Percentiles rank a stretch among this genome's conserved stretches.
Evolutionary conservation across 2,113 vertebrate species (phyloP).

Genomic region (Pseudorhombus dupliciocellatus): DNA sequence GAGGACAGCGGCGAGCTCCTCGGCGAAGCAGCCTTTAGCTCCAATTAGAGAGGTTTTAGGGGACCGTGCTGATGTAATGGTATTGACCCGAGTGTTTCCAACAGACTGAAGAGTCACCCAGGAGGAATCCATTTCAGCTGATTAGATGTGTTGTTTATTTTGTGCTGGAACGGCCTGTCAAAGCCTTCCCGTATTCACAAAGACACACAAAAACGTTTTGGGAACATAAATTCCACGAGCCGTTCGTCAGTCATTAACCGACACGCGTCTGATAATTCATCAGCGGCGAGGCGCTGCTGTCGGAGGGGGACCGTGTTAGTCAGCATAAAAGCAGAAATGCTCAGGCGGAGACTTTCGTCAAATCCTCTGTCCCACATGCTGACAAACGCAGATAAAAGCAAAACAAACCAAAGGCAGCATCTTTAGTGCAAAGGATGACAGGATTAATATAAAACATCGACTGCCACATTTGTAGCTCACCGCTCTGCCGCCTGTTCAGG

Average conservation of each 20-base stretch:
- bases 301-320: conserved; percentile 1
- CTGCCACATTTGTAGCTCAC: conserved; percentile 28
- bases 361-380: conserved; percentile 12
- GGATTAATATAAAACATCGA: conserved; percentile 54
- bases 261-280: conserved; percentile 20
- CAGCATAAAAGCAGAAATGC: conserved; percentile 11
- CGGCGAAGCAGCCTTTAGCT: conserved; percentile 55
- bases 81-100: conserved; percentile 51
- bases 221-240: not conserved
- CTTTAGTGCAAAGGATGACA: conserved; percentile 39
- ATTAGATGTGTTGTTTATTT: conserved; percentile 23
- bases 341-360: conserved; percentile 32
- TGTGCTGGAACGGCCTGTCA: conserved; percentile 3
- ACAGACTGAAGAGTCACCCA: conserved; percentile 31
- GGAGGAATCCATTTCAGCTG: conserved; percentile 31
- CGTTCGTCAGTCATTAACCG: not conserved
- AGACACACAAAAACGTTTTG: not conserved
- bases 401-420: conserved; percentile 43
- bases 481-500: conserved; percentile 10
- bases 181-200: not conserved
- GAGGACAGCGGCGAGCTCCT: conserved; percentile 36
- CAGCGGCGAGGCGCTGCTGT: conserved; percentile 4
- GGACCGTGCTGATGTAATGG: conserved; percentile 41
- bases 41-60: conserved; percentile 55
- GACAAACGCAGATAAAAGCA: conserved; percentile 47